Conservation (phyloP, 37 sponge, comb jelly and placozoan genomes). For the Cliona cf. orientalis region DNA sequence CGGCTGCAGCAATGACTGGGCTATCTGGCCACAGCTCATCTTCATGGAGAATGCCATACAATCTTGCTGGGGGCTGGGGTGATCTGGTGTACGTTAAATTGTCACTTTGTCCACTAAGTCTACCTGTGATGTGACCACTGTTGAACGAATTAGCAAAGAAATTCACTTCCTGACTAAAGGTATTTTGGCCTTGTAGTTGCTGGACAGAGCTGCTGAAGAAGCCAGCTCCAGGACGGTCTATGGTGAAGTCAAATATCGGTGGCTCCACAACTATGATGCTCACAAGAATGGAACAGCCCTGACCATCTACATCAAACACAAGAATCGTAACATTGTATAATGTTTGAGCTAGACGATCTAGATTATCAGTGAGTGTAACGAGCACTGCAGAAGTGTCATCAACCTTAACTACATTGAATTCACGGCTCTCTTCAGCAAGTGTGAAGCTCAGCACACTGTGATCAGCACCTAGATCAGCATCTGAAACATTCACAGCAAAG, state of each 20-base stretch:
- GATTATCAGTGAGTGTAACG: constrained; percentile 18
- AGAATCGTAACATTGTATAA: constrained; percentile 30
- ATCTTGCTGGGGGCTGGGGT: neutral
- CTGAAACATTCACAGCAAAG: constrained; percentile 50
- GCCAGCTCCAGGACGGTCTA: constrained; percentile 10
- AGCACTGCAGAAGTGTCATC: constrained; percentile 42
- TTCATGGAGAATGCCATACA: constrained; percentile 13
- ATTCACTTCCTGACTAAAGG: constrained; percentile 11
- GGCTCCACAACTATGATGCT: constrained; percentile 44
- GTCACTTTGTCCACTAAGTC: neutral
- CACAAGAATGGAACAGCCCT: constrained; percentile 23
- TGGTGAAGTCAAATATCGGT: constrained; percentile 18
- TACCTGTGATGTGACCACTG: constrained; percentile 22
- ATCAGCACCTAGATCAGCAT: constrained; percentile 68
- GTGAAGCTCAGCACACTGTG: constrained; percentile 42
- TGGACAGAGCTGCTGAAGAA: constrained; percentile 15
- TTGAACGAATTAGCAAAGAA: constrained; percentile 30
- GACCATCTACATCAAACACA: constrained; percentile 30
- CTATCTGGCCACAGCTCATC: constrained; percentile 34
- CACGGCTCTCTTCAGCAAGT: neutral
- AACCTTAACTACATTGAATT: constrained; percentile 40
- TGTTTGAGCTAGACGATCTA: constrained; percentile 14
- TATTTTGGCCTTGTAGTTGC: neutral
- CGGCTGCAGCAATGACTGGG: constrained; percentile 22
- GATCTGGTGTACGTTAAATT: neutral